These are phyloP conservation scores for Eristalis tenax DNA, from an alignment of 2,888 invertebrate species.

Conservation along the genomic window DNA sequence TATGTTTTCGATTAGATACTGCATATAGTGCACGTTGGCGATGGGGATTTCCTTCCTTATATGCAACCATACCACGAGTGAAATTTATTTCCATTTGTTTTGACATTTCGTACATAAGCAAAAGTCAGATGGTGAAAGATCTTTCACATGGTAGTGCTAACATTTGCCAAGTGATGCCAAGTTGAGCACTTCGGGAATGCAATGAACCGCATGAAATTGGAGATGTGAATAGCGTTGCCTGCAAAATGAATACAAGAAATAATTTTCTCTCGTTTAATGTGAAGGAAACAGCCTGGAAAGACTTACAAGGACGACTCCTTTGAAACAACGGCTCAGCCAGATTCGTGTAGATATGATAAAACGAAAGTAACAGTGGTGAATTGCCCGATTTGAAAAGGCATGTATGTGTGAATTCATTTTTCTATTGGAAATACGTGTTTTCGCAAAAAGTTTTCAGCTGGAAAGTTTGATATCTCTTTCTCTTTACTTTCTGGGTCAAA, in stretches of 20 bases:
- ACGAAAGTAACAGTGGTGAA: not conserved
- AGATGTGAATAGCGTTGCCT: too few species aligned
- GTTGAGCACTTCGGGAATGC: not conserved
- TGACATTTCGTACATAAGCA: conserved; percentile 57
- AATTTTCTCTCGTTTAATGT: too few species aligned
- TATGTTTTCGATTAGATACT: not conserved
- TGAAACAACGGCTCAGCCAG: too few species aligned
- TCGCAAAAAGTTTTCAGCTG: not conserved
- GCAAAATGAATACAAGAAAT: too few species aligned
- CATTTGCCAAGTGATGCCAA: conserved; percentile 19
- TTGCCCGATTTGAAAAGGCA: not conserved
- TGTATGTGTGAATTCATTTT: not conserved
- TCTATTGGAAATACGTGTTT: not conserved
- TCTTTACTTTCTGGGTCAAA: not conserved
- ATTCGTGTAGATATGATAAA: too few species aligned
- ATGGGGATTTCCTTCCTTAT: conserved; percentile 27
- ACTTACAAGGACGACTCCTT: too few species aligned
- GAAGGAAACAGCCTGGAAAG: too few species aligned
- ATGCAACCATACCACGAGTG: conserved; percentile 29
- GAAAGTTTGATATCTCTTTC: not conserved
- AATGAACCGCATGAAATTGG: too few species aligned
- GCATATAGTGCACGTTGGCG: conserved; percentile 19
- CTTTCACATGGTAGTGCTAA: conserved; percentile 11
- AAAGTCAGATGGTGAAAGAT: conserved; percentile 13
- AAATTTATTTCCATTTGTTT: conserved; percentile 45